Base-by-base conservation (phyloP, 2,888 invertebrate species). In the Macrophya alboannulata region DNA sequence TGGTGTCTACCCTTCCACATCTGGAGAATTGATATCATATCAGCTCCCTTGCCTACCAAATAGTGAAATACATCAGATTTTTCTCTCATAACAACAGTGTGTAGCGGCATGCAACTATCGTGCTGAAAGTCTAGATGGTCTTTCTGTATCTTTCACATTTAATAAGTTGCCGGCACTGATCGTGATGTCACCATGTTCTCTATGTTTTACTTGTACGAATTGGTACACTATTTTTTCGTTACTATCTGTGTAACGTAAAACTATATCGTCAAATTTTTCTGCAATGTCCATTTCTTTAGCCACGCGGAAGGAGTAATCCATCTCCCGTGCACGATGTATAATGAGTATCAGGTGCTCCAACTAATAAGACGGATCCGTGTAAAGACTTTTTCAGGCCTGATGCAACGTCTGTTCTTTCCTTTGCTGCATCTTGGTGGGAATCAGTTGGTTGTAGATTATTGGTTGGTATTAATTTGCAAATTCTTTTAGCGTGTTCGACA, bases 341-440 rank as follows among this genome's bases (percentile, higher is more conserved):
- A 86, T 84, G 21, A 87, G 65, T 85, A 87, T 86, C 65, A 87
- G 55, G 25, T 85, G 76, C 72, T 86, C 84, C 62, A 87, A 59
- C 51, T 87, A 84, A 40, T 84, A 87, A 12, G n/a, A 84, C 71
- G 77, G 48, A 51, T 3, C 85, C 85, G 12, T 82, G 85, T 40
- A 84, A 65, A 17, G 65, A 43, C 17, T 37, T 10, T 21, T 84
- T 77, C 40, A 68, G n/a, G 4, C 59, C 79, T 10, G 55, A 59
- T n/a, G 59, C 37, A 55, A 37, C 79, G 21, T 79, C 59, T 51
- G 40, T 43, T 43, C 43, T 10, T 72, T 72, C 25, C 8, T 40
- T n/a, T 17, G 21, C 21, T 9, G 10, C 12, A 9, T 17, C 21
- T 1, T 17, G 59, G 21, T 59, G 4, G 9, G 21, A 17, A 1